phyloP scores from a whole-genome alignment of 2,113 vertebrate genomes.

The Semnopithecus entellus region DNA sequence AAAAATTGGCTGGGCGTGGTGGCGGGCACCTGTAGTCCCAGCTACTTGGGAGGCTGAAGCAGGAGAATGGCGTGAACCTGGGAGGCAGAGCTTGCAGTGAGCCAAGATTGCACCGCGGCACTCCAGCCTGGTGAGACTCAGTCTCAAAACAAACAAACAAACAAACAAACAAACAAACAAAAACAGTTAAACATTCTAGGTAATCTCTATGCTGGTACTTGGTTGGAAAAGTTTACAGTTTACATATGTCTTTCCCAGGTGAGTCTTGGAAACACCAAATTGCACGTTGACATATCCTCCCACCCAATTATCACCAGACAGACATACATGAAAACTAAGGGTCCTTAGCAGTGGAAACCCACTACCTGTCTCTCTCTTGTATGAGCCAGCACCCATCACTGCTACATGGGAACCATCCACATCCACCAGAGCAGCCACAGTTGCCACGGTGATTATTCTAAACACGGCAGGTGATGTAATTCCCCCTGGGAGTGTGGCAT shows the following conservation, averaged over 20 bases:
- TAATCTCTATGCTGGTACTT: not conserved
- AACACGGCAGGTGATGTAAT: slow-evolving; percentile 57
- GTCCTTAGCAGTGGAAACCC: not conserved
- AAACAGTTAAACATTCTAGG: not conserved
- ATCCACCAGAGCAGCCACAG: not conserved
- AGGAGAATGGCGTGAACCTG: too few species aligned
- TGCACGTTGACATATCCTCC: accelerated
- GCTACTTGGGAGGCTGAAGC: too few species aligned
- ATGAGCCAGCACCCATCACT: not conserved
- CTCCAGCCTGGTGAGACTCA: too few species aligned
- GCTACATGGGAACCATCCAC: not conserved
- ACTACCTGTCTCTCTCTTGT: not conserved
- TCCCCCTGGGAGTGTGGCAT: not conserved
- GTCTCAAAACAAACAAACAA: too few species aligned
- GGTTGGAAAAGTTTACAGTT: not conserved
- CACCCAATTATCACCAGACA: not conserved
- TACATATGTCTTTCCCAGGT: not conserved
- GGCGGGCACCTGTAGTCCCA: too few species aligned
- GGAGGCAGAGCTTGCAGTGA: too few species aligned
- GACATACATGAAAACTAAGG: not conserved
- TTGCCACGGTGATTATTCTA: slow-evolving; percentile 26
- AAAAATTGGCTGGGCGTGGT: too few species aligned
- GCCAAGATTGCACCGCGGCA: accelerated
- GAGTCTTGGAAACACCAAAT: not conserved
- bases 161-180: too few species aligned